Evolutionary conservation across 2,888 invertebrate genomes (phyloP), one percentile per base, ranked within the genome.

Genomic region (Tridacna crocea): DNA sequence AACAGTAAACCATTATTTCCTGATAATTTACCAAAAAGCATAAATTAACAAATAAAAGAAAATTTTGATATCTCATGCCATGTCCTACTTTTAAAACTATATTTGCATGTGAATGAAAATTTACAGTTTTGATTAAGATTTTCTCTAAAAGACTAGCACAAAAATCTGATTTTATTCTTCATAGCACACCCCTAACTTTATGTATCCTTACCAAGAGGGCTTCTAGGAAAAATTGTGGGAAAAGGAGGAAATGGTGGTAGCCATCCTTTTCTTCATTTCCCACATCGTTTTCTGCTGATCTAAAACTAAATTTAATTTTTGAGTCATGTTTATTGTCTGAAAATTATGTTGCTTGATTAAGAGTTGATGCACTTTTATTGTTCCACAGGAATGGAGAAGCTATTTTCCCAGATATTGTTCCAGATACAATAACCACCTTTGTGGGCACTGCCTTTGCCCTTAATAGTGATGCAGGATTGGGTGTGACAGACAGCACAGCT

Each of bases 351-450:
- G 61, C n/a, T 24, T 17, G 61, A 22, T 61, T 11, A 61, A 22
- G 61, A 22, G 61, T 61, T 61, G n/a, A 36, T 36, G 36, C 2
- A 4, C 36, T 36, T 36, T 46, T 48, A 19, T 11, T 58, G 48
- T 36, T 51, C 24, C 36, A 13, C 65, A 78, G 68, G 15, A 65
- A 75, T 88, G 95, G 95, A 24, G 92, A 94, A 75, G 93, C 95
- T 68, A 89, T 92, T 93, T 95, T 95, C 91, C 95, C 96, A 78
- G 95, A 96, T 84, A 96, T 95, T 74, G 96, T 97, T 19, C 98
- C 98, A 0, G 97, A 97, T 90, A 96, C 97, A 0, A 96, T 98
- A 90, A 97, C 97, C 15, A 97, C 97, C 0, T 98, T 97, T 97
- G 95, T 97, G 0, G 95, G 98, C n/a, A 96, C 96, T 22, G 98